Conservation (phyloP, 2,113 vertebrate species). For the Choloepus hoffmanni region DNA sequence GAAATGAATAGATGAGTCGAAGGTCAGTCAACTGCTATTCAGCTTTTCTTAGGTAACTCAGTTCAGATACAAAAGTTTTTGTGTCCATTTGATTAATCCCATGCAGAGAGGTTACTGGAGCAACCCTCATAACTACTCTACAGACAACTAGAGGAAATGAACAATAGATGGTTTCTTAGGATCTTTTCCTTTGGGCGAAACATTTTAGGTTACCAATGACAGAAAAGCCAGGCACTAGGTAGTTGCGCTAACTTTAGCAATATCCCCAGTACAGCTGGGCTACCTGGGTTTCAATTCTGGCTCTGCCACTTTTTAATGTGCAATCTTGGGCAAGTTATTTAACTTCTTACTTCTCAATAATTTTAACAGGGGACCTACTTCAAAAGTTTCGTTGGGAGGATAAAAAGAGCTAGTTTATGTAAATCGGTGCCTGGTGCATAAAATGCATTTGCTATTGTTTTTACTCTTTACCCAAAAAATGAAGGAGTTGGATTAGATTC, state of each 20-base stretch:
- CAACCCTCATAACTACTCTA: neutral
- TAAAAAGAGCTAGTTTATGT: neutral
- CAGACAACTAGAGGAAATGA: constrained; percentile 37
- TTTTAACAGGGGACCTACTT: constrained; percentile 25
- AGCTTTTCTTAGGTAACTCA: constrained; percentile 44
- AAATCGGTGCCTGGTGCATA: neutral
- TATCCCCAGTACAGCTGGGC: neutral
- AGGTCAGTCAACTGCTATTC: neutral
- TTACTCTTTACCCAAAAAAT: constrained; percentile 24
- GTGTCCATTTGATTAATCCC: constrained; percentile 48
- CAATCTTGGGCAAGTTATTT: neutral
- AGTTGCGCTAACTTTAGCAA: neutral
- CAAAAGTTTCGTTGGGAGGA: neutral
- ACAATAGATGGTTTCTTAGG: neutral
- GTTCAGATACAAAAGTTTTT: constrained; percentile 70
- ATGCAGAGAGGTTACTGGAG: constrained; percentile 51
- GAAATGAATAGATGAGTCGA: neutral
- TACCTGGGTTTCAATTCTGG: neutral
- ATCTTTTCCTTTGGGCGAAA: constrained; percentile 17
- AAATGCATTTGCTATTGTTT: neutral
- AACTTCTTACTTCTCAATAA: neutral
- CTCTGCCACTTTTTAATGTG: neutral
- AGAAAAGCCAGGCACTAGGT: neutral
- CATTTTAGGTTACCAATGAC: neutral
- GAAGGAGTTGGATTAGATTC: neutral